phyloP scores from a whole-genome alignment of 2,888 invertebrate species.

The Drosophila bunnanda region DNA sequence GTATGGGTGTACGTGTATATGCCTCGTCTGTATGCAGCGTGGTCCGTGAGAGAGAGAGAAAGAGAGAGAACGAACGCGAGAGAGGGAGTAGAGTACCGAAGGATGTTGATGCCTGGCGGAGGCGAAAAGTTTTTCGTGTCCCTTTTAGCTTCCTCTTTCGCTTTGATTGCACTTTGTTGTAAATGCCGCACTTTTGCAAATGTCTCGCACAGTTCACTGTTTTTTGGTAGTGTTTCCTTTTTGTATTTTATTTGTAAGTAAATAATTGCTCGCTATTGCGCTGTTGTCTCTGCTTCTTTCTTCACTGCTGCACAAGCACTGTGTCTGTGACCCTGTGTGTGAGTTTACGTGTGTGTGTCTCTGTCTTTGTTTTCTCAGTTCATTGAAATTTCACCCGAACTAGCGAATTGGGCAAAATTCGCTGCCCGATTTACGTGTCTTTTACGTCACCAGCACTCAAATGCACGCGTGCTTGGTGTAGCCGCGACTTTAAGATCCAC shows the following conservation, averaged over 20 bases:
- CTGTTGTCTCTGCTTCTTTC: slow-evolving; percentile 75
- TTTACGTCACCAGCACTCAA: slow-evolving; percentile 57
- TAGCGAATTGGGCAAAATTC: slow-evolving; percentile 73
- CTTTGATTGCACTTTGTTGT: slow-evolving; percentile 23
- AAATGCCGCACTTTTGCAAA: slow-evolving; percentile 38
- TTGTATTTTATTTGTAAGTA: slow-evolving; percentile 68
- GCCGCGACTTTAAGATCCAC: slow-evolving; percentile 54
- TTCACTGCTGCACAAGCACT: slow-evolving; percentile 61
- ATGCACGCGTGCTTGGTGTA: slow-evolving; percentile 52
- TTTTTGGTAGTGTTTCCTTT: slow-evolving; percentile 54
- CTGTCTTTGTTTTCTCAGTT: slow-evolving; percentile 82
- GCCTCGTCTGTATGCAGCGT: slow-evolving; percentile 63
- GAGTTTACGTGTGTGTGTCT: slow-evolving; percentile 66
- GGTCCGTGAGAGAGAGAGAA: slow-evolving; percentile 57
- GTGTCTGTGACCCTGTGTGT: slow-evolving; percentile 65
- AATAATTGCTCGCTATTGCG: slow-evolving; percentile 79
- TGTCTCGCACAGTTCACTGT: slow-evolving; percentile 30
- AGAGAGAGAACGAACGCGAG: slow-evolving; percentile 54
- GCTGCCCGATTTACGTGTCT: slow-evolving; percentile 65
- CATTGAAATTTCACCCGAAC: slow-evolving; percentile 83
- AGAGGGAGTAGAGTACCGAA: slow-evolving; percentile 72
- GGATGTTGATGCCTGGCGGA: slow-evolving; percentile 57
- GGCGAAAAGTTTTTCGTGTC: slow-evolving; percentile 45
- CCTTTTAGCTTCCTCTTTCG: slow-evolving; percentile 33
- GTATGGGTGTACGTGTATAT: slow-evolving; percentile 45